These are phyloP conservation scores for Sander lucioperca DNA, from an alignment of 2,113 vertebrate species.

Conservation along the genomic window DNA sequence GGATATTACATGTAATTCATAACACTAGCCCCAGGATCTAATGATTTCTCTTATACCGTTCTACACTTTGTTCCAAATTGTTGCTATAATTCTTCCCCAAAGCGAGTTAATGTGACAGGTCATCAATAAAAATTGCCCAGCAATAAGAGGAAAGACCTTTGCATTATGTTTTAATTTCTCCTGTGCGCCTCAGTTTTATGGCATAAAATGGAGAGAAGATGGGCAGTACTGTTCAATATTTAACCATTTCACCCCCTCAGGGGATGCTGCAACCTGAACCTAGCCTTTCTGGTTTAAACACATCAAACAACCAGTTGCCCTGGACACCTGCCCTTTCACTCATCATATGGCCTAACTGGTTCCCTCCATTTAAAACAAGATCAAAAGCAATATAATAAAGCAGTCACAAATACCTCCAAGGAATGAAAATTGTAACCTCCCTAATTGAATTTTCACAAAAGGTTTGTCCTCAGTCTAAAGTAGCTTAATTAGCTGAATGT, in stretches of 20 bases:
- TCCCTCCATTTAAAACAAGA: constrained; percentile 62
- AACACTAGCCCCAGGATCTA: constrained; percentile 73
- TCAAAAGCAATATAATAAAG: constrained; percentile 77
- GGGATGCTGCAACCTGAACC: constrained; percentile 43
- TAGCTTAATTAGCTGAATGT: constrained; percentile 46
- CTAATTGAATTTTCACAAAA: constrained; percentile 74
- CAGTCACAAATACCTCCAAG: constrained; percentile 52
- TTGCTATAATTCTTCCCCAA: constrained; percentile 81
- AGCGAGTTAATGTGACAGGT: constrained; percentile 80
- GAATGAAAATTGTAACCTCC: constrained; percentile 53
- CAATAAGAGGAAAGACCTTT: constrained; percentile 81
- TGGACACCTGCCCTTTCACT: constrained; percentile 50
- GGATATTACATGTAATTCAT: constrained; percentile 81
- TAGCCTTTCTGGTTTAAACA: constrained; percentile 62
- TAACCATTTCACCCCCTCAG: constrained; percentile 50
- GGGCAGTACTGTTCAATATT: constrained; percentile 70
- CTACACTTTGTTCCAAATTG: constrained; percentile 82
- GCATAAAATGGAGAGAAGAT: constrained; percentile 35
- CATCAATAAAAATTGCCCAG: constrained; percentile 80
- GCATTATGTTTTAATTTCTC: constrained; percentile 84
- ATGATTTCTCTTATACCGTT: constrained; percentile 80
- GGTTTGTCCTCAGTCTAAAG: constrained; percentile 52
- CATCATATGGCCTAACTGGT: constrained; percentile 55
- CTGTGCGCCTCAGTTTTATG: constrained; percentile 56
- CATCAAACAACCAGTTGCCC: constrained; percentile 43